A percentile compares a stretch with the other conserved stretches of the same genome.
Evolutionary conservation across 1,140 invertebrate genomes (phyloP).

Genomic region (Conopomorpha cramerella): DNA sequence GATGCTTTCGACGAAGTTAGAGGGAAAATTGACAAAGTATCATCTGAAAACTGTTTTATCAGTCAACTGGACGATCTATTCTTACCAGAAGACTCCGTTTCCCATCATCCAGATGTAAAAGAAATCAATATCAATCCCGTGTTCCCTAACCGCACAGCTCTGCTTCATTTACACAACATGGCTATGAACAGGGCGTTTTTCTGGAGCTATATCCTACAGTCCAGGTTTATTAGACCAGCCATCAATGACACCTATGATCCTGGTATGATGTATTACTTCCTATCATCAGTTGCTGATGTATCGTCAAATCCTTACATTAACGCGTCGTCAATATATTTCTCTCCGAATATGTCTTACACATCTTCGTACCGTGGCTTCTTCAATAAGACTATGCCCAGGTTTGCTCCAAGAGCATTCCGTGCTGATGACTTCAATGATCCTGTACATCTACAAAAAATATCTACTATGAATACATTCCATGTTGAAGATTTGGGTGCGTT

Average conservation of each 20-base stretch:
- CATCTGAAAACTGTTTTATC: conserved; percentile 84
- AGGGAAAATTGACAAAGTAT: conserved; percentile 78
- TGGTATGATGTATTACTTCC: conserved; percentile 97
- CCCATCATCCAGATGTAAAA: conserved; percentile 93
- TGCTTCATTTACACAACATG: conserved; percentile 95
- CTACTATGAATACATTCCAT: conserved; percentile 86
- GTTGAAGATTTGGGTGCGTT: conserved; percentile 84
- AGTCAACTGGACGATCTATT: conserved; percentile 84
- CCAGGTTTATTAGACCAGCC: conserved; percentile 84
- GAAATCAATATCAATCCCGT: conserved; percentile 94
- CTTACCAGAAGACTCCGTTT: conserved; percentile 81
- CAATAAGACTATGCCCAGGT: conserved; percentile 94
- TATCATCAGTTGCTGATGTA: conserved; percentile 94
- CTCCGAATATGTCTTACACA: conserved; percentile 92
- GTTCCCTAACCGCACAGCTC: conserved; percentile 90
- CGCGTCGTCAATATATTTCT: conserved; percentile 92
- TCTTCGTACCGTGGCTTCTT: conserved; percentile 95
- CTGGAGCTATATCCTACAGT: conserved; percentile 94
- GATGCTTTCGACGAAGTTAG: conserved; percentile 90
- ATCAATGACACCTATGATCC: conserved; percentile 94
- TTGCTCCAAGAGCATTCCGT: conserved; percentile 91
- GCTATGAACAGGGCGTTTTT: conserved; percentile 93
- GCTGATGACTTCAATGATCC: conserved; percentile 94
- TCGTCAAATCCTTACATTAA: conserved; percentile 92
- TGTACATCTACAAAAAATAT: conserved; percentile 88